These are phyloP conservation scores for Teleogryllus occipitalis DNA, from an alignment of 1,140 invertebrate species.

Conservation along the genomic window DNA sequence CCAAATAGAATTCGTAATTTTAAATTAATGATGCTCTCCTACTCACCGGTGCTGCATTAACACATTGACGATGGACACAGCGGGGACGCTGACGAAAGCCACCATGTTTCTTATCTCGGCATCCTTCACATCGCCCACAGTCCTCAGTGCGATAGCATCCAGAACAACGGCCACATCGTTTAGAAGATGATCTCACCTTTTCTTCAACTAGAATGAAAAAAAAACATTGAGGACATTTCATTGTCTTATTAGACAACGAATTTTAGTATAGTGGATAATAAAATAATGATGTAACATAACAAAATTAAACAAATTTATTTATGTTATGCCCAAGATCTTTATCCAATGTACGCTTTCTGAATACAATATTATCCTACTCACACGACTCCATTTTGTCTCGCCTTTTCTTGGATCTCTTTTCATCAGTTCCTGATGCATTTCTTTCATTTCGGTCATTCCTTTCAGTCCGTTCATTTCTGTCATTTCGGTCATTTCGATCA, in stretches of 20 bases:
- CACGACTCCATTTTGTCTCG: conserved; percentile 17
- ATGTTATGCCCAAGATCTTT: too few species aligned
- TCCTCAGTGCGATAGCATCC: conserved; percentile 72
- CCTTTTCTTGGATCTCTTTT: conserved; percentile 23
- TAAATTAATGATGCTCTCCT: background rate
- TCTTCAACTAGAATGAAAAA: conserved; percentile 14
- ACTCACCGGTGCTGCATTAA: conserved; percentile 29
- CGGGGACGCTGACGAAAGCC: conserved; percentile 57
- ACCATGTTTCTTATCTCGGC: conserved; percentile 62
- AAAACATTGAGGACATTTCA: background rate
- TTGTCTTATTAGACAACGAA: too few species aligned
- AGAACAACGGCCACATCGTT: conserved; percentile 66
- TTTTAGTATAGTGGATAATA: too few species aligned
- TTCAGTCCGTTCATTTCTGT: too few species aligned
- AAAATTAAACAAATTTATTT: too few species aligned
- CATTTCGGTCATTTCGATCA: too few species aligned
- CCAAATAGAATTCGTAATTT: background rate
- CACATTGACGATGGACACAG: conserved; percentile 43
- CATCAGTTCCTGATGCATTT: conserved; percentile 17
- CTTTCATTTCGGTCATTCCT: too few species aligned
- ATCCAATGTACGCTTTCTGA: too few species aligned
- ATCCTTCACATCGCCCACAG: conserved; percentile 80
- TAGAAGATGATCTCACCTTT: conserved; percentile 11
- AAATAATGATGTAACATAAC: too few species aligned
- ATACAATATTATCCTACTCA: background rate